Evolutionary conservation across 2,888 invertebrate genomes (phyloP), one percentile per base, ranked within the genome.

Genomic region (Tetanocera ferruginea): DNA sequence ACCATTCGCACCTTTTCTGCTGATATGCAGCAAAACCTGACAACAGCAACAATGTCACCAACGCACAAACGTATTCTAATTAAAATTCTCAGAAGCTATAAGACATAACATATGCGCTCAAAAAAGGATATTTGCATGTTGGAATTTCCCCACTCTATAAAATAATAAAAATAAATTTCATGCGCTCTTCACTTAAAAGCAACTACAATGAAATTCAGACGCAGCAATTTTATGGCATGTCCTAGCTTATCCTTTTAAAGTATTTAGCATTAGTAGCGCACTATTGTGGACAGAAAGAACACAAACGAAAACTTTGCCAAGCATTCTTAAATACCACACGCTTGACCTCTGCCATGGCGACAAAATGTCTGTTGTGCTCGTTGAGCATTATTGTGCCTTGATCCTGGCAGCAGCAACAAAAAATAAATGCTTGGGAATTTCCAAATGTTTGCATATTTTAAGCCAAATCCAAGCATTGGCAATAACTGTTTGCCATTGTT

Each of bases 401-500:
- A 31, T 31, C n/a, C 17, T 31, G 28, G 19, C 43, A 23, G 31
- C 28, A 19, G 37, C n/a, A 19, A n/a, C 72, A n/a, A 28, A 25
- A 51, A 49, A 55, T 34, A 51, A 49, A 55, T 34, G 60, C 49
- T 62, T 62, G 66, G 75, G 67, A 67, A 75, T 67, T 75, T 67
- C 75, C 75, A 66, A 75, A 75, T 75, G 75, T 75, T 75, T 75
- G 66, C 75, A 75, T 67, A 75, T n/a, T 75, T 75, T 67, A 75
- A 67, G 67, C 75, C 66, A 67, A 75, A 75, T 67, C 75, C 67
- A 28, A 25, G 28, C 60, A 37, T n/a, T 31, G 28, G 28, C 6
- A 64, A 17, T 31, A 60, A 34, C 57, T 60, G n/a, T 28, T 51
- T 23, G 14, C n/a, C 43, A 25, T 71, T 52, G 19, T 55, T 71